Evolutionary conservation across 35 echinoderm and acorn worm genomes (phyloP).

Genomic region (Lytechinus variegatus): DNA sequence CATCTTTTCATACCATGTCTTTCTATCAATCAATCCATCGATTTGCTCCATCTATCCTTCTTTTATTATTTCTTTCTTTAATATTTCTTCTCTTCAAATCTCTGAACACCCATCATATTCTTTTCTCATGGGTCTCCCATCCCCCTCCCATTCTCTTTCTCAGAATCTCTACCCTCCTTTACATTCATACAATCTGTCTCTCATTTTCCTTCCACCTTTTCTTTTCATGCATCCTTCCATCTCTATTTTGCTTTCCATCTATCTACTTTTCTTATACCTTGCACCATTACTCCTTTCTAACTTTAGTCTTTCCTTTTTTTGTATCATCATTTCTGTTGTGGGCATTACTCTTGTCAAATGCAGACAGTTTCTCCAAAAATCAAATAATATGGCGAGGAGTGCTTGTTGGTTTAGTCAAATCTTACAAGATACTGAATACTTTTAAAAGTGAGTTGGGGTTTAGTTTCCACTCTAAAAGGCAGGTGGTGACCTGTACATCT

Average conservation of each 20-base stretch:
- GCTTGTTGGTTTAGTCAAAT: background rate
- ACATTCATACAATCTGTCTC: background rate
- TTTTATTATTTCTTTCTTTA: no score
- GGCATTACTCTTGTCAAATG: background rate
- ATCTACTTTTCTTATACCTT: background rate
- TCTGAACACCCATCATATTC: no score
- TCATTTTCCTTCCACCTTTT: background rate
- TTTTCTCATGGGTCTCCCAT: background rate
- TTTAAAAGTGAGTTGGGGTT: background rate
- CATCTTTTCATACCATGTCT: no score
- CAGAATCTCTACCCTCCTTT: background rate
- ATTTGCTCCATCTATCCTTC: no score
- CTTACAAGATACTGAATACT: background rate
- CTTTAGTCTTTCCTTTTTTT: background rate
- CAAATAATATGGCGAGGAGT: background rate
- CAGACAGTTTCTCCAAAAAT: background rate
- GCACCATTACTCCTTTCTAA: background rate
- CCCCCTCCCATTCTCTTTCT: background rate
- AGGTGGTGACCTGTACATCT: background rate
- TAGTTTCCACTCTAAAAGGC: background rate
- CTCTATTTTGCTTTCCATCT: background rate
- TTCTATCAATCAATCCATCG: no score
- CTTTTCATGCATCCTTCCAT: background rate
- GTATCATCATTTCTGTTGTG: background rate
- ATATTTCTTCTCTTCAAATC: no score